Evolutionary conservation across 2,113 vertebrate species (phyloP).

Genomic region (Labeo rohita): DNA sequence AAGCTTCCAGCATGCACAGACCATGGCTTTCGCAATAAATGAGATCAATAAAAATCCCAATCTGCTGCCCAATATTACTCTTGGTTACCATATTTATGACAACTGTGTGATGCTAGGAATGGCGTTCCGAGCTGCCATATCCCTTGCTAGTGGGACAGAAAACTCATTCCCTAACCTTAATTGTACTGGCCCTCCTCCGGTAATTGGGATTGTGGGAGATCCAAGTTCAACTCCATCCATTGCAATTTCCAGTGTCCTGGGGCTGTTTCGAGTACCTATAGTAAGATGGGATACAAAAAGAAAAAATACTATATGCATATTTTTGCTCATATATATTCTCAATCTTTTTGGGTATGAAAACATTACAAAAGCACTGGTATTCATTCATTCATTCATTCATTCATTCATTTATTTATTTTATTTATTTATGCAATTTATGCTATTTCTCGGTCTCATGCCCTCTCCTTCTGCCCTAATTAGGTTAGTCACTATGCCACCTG

Average conservation of each 20-base stretch:
- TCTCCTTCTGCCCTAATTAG: conserved; percentile 34
- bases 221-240: background rate
- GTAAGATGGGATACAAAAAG: background rate
- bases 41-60: background rate
- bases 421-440: too few relatives aligned
- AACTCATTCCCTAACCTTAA: background rate
- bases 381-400: too few relatives aligned
- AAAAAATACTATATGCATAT: background rate
- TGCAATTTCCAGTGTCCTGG: background rate
- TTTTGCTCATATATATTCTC: background rate
- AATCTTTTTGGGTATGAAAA: background rate
- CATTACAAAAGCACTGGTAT: too few relatives aligned
- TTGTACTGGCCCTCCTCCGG: background rate
- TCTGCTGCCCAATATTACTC: background rate
- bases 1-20: background rate
- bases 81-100: background rate
- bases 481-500: conserved; percentile 53
- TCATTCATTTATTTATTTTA: too few relatives aligned
- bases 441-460: background rate
- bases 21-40: background rate
- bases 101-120: background rate
- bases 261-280: background rate
- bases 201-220: background rate
- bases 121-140: background rate
- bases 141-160: background rate